Evolutionary conservation across 37 sponge, comb jelly and placozoan species (phyloP), one percentile per base, ranked within the genome.

Genomic region (Theonella swinhoei): DNA sequence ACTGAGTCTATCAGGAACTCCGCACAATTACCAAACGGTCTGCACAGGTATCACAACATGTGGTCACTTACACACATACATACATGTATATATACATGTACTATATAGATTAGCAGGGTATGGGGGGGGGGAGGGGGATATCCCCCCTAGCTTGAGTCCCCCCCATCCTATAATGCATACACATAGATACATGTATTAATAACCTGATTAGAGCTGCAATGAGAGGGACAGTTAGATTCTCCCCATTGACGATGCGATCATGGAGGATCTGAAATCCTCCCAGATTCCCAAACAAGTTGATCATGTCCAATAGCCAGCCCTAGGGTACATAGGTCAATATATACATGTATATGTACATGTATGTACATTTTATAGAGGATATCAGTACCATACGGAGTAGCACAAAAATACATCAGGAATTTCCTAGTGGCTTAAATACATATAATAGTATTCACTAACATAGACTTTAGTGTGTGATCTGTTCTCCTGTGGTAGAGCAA

Each of bases 281-380:
- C 17, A 71, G 47, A 3, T 79, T 36, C 14, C 98, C 98, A 82
- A 98, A 98, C 66, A 83, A 28, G 86, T 98, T 98, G 68, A 98
- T 88, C 73, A 95, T 64, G 74, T 98, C 98, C 62, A 93, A 75
- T 72, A 98, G 76, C 92, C 96, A 95, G 34, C 98, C 96, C 89
- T 88, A 70, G 5, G 42, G 5, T 11, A 69, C 42, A 70, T 58
- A 20, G 60, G 17, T 58, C 19, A 58, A 20, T 58, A 58, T 58
- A 58, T 58, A 19, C 11, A 19, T 19, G 19, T 20, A 11, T 11
- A 17, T 68, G 11, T 29, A 68, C 22, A n/a, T 28, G 31, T 23
- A 25, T 68, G 22, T 25, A 28, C 22, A 38, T 31, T 8, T 29
- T 24, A 5, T 24, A 35, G 34, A 2, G 34, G 8, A 14, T 71